Percentiles rank a stretch among this genome's conserved stretches.
phyloP scores from a whole-genome alignment of 30 jellyfish, hydroid and myxozoan genomes.

The Morbakka virulenta region DNA sequence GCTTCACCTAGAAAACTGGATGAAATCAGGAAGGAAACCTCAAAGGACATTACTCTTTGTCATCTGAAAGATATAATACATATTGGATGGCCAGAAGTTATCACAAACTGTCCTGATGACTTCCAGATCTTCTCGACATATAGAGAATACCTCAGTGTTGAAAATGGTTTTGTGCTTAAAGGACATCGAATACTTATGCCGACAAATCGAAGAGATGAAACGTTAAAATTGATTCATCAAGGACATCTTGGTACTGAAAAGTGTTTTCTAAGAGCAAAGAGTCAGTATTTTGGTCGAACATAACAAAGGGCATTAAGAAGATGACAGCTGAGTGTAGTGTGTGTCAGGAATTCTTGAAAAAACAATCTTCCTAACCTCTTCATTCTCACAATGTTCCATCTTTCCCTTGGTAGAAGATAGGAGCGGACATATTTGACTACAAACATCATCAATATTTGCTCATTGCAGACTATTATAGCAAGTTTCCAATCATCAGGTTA shows the following conservation, averaged over 20 bases:
- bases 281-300: background rate
- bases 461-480: background rate
- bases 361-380: background rate
- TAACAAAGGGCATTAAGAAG: background rate
- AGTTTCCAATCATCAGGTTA: background rate
- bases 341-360: background rate
- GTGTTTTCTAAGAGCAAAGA: background rate
- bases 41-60: background rate
- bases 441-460: background rate
- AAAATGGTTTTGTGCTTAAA: background rate
- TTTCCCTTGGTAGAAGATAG: background rate
- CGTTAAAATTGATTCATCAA: background rate
- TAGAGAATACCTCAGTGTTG: background rate
- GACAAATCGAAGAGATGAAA: background rate
- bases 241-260: background rate
- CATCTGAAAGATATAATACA: background rate
- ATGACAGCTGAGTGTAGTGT: background rate
- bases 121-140: background rate
- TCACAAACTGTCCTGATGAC: background rate
- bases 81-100: background rate
- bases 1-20: background rate
- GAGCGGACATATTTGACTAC: background rate
- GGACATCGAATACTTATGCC: background rate
- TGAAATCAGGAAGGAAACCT: background rate
- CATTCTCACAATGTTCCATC: background rate